A percentile compares a stretch with the other conserved stretches of the same genome.
phyloP scores from a whole-genome alignment of 1,140 invertebrate genomes.

The Pectinophora gossypiella region DNA sequence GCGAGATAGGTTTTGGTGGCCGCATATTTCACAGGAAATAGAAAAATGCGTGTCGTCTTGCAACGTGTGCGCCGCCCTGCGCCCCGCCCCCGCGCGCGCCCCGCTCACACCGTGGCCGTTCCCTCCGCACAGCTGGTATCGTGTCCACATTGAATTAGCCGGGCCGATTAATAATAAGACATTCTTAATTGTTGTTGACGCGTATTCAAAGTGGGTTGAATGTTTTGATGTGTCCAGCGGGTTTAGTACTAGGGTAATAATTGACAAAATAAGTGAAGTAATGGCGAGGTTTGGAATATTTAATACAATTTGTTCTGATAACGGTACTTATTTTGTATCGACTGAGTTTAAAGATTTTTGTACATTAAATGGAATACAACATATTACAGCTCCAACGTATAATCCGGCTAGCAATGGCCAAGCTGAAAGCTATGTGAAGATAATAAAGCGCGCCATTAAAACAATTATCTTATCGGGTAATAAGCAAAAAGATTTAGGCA shows the following conservation, averaged over 20 bases:
- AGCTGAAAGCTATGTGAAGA: neutral
- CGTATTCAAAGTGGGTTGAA: slow-evolving; percentile 37
- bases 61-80: neutral
- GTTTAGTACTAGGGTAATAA: neutral
- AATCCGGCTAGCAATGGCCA: no score
- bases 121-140: slow-evolving; percentile 16
- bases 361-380: neutral
- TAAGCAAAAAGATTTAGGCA: neutral
- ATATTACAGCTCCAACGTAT: neutral
- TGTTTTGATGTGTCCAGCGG: slow-evolving; percentile 4
- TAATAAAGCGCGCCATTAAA: neutral
- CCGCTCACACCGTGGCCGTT: slow-evolving; percentile 21
- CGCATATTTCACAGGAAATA: slow-evolving; percentile 3
- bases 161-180: slow-evolving; percentile 32
- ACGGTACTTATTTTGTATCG: slow-evolving; percentile 8
- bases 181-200: slow-evolving; percentile 35
- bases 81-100: neutral
- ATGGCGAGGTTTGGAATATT: slow-evolving; percentile 7
- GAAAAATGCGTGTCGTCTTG: neutral
- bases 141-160: slow-evolving; percentile 35
- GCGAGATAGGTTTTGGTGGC: slow-evolving; percentile 7
- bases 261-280: slow-evolving; percentile 8
- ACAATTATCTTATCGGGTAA: neutral
- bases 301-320: slow-evolving; percentile 1
- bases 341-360: slow-evolving; percentile 2